These are phyloP conservation scores for Sprattus sprattus DNA, from an alignment of 2,113 vertebrate genomes.

Conservation along the genomic window DNA sequence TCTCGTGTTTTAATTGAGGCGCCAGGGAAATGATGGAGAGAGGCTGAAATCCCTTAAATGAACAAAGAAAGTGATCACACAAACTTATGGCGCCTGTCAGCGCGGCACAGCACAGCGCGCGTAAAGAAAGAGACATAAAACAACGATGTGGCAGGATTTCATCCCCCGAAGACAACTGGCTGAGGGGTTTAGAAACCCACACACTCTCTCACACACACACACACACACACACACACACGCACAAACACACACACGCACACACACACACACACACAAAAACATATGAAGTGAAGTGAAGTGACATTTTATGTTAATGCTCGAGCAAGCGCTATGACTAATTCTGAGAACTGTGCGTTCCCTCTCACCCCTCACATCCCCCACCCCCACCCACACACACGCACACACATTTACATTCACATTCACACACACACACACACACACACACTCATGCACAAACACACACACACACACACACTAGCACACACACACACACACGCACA, in stretches of 20 bases:
- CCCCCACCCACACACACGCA: conserved; percentile 15
- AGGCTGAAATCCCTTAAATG: conserved; percentile 25
- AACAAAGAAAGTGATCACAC: conserved; percentile 13
- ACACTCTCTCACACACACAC: not conserved
- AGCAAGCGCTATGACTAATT: not conserved
- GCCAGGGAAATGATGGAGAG: conserved; percentile 25
- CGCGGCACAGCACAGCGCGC: not conserved
- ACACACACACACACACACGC: not conserved
- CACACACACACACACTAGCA: not conserved
- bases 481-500: conserved; percentile 21
- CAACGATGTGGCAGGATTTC: not conserved
- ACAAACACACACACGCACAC: not conserved
- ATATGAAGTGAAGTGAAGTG: not conserved
- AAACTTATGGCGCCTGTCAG: not conserved
- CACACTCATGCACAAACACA: conserved; percentile 6
- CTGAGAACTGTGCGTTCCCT: not conserved
- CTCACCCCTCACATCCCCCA: not conserved
- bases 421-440: too few species aligned
- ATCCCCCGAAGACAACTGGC: not conserved
- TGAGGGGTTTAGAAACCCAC: too few species aligned
- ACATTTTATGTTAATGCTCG: not conserved
- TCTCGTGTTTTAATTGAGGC: conserved; percentile 33
- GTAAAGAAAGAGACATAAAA: not conserved
- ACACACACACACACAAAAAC: not conserved
- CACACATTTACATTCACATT: too few species aligned